Evolutionary conservation across 2,113 vertebrate genomes (phyloP).

Genomic region (Sebastes schlegelii): DNA sequence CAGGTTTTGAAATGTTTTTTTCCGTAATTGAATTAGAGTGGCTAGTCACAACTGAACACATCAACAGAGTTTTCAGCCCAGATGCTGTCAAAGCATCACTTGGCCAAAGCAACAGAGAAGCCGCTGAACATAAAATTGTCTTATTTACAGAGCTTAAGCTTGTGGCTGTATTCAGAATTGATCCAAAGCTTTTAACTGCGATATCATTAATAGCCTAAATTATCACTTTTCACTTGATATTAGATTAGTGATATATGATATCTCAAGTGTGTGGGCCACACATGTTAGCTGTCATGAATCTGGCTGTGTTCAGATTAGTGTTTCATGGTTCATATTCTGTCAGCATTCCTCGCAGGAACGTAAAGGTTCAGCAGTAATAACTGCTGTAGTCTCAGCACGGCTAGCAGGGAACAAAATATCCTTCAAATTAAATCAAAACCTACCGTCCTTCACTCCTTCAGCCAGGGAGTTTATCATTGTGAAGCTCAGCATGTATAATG

Average conservation of each 20-base stretch:
- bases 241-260: constrained; percentile 18
- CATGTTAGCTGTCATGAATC: constrained; percentile 29
- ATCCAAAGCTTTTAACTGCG: neutral
- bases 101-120: constrained; percentile 10
- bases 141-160: constrained; percentile 3
- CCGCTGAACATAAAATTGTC: constrained; percentile 35
- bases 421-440: constrained; percentile 34
- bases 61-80: constrained; percentile 36
- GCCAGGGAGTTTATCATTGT: constrained; percentile 23
- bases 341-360: constrained; percentile 31
- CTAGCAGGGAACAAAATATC: constrained; percentile 43
- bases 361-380: constrained; percentile 15
- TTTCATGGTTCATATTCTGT: constrained; percentile 40
- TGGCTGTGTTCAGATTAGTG: constrained; percentile 16
- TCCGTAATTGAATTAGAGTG: constrained; percentile 75
- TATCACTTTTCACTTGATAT: constrained; percentile 22
- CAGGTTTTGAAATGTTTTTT: constrained; percentile 68
- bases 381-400: constrained; percentile 1
- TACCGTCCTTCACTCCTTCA: constrained; percentile 14
- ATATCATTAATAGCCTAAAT: constrained; percentile 12
- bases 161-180: neutral
- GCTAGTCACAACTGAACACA: constrained; percentile 62
- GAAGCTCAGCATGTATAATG: constrained; percentile 19
- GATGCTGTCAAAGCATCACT: constrained; percentile 44
- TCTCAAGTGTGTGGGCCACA: neutral